Evolutionary conservation across 2,797 vertebrate species (phyloP), one percentile per base, ranked within the genome.

Genomic region (Uromys caudimaculatus): DNA sequence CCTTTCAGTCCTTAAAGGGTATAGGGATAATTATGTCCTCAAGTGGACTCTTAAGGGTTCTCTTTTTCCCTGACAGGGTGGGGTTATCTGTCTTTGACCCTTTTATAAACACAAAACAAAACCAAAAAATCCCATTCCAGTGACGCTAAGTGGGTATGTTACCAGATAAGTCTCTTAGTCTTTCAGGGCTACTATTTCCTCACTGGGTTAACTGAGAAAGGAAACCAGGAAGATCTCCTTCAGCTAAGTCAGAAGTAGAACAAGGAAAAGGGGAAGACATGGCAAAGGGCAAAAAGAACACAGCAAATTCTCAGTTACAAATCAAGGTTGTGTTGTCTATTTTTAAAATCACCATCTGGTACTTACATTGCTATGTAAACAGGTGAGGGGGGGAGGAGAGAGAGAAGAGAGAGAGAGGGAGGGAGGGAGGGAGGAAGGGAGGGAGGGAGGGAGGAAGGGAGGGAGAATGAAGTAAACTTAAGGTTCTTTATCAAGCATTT

Each of bases 261-360:
- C 38, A 38, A 69, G 52, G 13, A 5, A 83, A 78, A 60, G 64
- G 52, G 64, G 29, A 0, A 54, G 79, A 77, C 6, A 54, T 75
- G 19, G 54, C 6, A 4, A 56, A 71, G 77, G 79, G 38, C 50
- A 11, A 13, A 89, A 52, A 58, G 52, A 35, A 6, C 29, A 41
- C 32, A 92, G 86, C 85, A n/a, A 14, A 23, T 35, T 87, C 56
- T 56, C 71, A 27, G 27, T 16, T 35, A 27, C 29, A 14, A 41
- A 12, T 69, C 41, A 4, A 11, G 47, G n/a, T 54, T 76, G 10
- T 47, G 44, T 24, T 21, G 41, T 21, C 78, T 95, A 60, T 94
- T 96, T 94, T 95, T 85, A 86, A 95, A 95, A 62, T 71, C 21
- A 13, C 83, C 93, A 93, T 83, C 81, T 95, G 89, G 78, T 54